These are phyloP conservation scores for Scelioninae gen. 1 DNA, from an alignment of 2,888 invertebrate species.

Conservation along the genomic window DNA sequence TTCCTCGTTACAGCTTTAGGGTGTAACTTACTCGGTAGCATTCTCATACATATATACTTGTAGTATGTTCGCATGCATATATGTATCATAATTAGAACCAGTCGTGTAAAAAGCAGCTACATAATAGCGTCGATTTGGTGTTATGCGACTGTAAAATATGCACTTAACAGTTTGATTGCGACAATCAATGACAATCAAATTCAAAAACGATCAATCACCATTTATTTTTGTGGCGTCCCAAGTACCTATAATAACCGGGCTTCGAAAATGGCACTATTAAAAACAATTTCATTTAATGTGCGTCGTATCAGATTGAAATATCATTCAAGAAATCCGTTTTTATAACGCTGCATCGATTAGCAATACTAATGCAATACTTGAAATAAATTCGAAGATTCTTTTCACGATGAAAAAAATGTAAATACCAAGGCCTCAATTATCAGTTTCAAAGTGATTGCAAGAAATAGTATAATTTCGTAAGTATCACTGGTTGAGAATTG, in stretches of 20 bases:
- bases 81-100: conserved; percentile 46
- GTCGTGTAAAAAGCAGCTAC: conserved; percentile 27
- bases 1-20: conserved; percentile 64
- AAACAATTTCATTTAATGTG: conserved; percentile 50
- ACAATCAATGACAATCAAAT: conserved; percentile 59
- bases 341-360: conserved; percentile 53
- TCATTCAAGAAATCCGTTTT: conserved; percentile 46
- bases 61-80: conserved; percentile 13
- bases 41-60: conserved; percentile 25
- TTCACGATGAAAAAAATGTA: conserved; percentile 36
- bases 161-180: conserved; percentile 49
- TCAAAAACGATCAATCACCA: conserved; percentile 49
- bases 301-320: conserved; percentile 49
- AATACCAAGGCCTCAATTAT: conserved; percentile 60
- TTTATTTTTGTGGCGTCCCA: conserved; percentile 24
- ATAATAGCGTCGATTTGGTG: conserved; percentile 20
- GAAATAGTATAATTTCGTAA: conserved; percentile 56
- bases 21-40: conserved; percentile 17
- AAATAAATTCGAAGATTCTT: conserved; percentile 57
- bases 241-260: conserved; percentile 30
- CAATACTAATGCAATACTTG: conserved; percentile 43
- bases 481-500: conserved; percentile 25
- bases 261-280: conserved; percentile 43
- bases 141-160: conserved; percentile 35
- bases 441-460: conserved; percentile 47